phyloP scores from a whole-genome alignment of 1,140 invertebrate species.

The Megalopta genalis region DNA sequence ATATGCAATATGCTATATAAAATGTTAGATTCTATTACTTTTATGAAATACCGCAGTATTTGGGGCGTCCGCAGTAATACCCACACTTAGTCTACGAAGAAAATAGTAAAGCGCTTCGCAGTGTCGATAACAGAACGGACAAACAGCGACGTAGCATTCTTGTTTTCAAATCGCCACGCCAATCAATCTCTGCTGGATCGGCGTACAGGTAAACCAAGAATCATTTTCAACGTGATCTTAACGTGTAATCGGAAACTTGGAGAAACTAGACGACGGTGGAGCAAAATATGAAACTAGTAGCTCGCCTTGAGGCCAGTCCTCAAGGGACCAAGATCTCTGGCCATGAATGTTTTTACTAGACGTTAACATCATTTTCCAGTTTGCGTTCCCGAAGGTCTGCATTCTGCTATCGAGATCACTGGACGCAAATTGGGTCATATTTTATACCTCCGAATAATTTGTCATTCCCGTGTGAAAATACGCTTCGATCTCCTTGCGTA shows the following conservation, averaged over 20 bases:
- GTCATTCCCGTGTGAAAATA: not conserved
- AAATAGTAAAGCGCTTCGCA: not conserved
- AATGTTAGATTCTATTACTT: too few species aligned
- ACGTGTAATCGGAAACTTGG: conserved; percentile 56
- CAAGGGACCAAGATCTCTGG: conserved; percentile 37
- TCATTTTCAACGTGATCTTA: conserved; percentile 48
- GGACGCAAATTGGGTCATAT: not conserved
- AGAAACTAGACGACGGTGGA: conserved; percentile 50
- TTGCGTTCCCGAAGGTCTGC: not conserved
- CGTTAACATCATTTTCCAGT: conserved; percentile 12
- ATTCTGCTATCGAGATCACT: not conserved
- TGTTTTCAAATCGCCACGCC: conserved; percentile 21
- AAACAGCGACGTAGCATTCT: not conserved
- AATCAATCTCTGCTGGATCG: not conserved
- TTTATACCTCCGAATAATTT: not conserved
- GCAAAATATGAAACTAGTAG: conserved; percentile 48
- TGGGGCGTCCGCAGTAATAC: too few species aligned
- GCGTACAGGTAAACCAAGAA: conserved; percentile 21
- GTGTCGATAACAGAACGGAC: not conserved
- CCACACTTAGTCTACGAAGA: too few species aligned
- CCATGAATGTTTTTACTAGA: conserved; percentile 19
- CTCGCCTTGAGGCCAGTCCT: conserved; percentile 49
- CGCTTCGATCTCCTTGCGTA: too few species aligned
- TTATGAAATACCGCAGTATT: too few species aligned
- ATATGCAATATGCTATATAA: too few species aligned